Evolutionary conservation across 2,888 invertebrate genomes (phyloP).

Genomic region (Pristionchus exspectatus): DNA sequence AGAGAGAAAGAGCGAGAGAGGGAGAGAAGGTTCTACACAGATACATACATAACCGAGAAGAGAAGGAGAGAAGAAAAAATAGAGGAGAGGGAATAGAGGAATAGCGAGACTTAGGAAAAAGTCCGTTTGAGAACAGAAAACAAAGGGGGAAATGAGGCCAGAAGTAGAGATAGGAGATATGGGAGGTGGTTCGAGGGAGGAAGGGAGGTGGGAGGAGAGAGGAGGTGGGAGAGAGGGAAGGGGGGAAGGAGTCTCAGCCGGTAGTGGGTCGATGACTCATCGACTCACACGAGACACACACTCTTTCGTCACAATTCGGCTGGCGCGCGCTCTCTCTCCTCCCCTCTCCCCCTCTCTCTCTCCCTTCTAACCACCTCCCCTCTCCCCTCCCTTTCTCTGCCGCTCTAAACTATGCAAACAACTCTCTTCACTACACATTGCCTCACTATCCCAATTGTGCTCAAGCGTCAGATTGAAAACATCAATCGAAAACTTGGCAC

Average conservation of each 20-base stretch:
- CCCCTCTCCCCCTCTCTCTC: background rate
- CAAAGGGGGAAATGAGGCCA: background rate
- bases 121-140: background rate
- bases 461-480: constrained; percentile 1
- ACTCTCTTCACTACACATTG: constrained; percentile 45
- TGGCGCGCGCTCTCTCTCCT: background rate
- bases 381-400: background rate
- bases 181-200: background rate
- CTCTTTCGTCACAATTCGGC: constrained; percentile 48
- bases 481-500: constrained; percentile 11
- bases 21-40: constrained; percentile 25
- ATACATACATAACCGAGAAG: background rate
- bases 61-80: background rate
- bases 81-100: background rate
- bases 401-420: constrained; percentile 51
- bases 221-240: background rate
- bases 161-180: too few relatives aligned
- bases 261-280: constrained; percentile 43
- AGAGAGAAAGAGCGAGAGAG: constrained; percentile 34
- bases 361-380: background rate
- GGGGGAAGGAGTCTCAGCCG: background rate
- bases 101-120: background rate
- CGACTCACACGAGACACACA: constrained; percentile 51
- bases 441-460: constrained; percentile 8
- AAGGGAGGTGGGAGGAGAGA: background rate